Conservation (phyloP, 2,888 invertebrate species). For the Perizoma flavofasciatum region DNA sequence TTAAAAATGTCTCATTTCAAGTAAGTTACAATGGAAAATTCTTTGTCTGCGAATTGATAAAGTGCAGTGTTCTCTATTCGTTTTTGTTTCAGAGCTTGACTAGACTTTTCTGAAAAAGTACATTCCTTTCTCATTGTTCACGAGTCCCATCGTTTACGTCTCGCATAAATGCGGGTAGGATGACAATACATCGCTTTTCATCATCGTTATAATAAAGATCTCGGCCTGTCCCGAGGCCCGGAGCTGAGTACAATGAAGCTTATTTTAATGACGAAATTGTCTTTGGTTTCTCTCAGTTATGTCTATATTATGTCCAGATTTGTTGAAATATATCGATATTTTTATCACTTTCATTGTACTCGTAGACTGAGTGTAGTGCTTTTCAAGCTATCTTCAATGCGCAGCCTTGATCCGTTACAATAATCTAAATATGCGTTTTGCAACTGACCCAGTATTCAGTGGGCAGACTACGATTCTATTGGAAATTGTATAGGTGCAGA, state of each 20-base stretch:
- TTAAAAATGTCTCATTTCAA: too few species aligned
- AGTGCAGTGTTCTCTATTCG: too few species aligned
- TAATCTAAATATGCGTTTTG: not conserved
- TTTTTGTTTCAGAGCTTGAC: too few species aligned
- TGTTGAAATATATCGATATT: too few species aligned
- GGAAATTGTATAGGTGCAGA: constrained; percentile 2
- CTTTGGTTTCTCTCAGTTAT: not conserved
- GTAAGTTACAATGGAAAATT: too few species aligned
- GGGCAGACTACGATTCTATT: not conserved
- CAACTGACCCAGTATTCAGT: not conserved
- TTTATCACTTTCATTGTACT: too few species aligned
- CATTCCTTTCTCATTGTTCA: constrained; percentile 5
- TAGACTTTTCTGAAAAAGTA: too few species aligned
- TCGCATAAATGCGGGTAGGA: constrained; percentile 8
- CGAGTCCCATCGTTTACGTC: not conserved
- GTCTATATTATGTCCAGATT: too few species aligned
- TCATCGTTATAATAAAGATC: constrained; percentile 12
- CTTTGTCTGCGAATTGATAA: too few species aligned
- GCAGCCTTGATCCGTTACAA: too few species aligned
- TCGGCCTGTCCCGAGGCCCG: not conserved
- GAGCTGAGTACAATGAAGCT: not conserved
- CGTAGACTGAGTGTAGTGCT: too few species aligned
- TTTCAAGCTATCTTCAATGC: too few species aligned
- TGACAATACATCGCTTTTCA: constrained; percentile 11
- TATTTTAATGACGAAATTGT: constrained; percentile 9